These are phyloP conservation scores for Tragelaphus scriptus DNA, from an alignment of 2,113 vertebrate genomes.

Conservation along the genomic window DNA sequence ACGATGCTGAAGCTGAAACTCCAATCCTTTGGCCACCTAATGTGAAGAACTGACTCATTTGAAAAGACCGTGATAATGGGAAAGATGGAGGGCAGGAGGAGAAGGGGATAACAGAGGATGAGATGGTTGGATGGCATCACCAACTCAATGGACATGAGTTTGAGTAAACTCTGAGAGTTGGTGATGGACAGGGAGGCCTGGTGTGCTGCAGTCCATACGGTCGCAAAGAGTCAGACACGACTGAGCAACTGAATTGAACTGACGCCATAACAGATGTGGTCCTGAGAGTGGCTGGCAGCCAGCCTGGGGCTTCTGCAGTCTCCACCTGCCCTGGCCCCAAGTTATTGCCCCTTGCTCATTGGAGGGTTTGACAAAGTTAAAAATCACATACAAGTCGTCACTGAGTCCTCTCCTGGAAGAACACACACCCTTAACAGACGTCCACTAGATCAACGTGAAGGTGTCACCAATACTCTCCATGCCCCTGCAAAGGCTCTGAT, in stretches of 20 bases:
- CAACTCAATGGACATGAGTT: neutral
- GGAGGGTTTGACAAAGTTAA: neutral
- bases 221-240: fast-evolving
- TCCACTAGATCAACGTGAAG: neutral
- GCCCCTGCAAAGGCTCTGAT: neutral
- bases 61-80: neutral
- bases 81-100: neutral
- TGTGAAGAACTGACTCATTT: neutral
- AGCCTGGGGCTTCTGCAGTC: neutral
- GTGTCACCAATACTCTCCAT: no score
- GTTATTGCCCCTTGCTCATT: neutral
- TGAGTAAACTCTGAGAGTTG: neutral
- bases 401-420: neutral
- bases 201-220: fast-evolving
- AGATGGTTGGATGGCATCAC: neutral
- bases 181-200: neutral
- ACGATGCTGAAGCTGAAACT: neutral
- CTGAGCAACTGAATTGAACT: neutral
- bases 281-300: neutral
- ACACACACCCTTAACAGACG: neutral
- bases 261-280: neutral
- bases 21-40: neutral
- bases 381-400: neutral
- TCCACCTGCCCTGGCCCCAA: neutral
- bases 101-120: neutral